phyloP scores from a whole-genome alignment of 2,113 vertebrate genomes.

The Sminthopsis crassicaudata region DNA sequence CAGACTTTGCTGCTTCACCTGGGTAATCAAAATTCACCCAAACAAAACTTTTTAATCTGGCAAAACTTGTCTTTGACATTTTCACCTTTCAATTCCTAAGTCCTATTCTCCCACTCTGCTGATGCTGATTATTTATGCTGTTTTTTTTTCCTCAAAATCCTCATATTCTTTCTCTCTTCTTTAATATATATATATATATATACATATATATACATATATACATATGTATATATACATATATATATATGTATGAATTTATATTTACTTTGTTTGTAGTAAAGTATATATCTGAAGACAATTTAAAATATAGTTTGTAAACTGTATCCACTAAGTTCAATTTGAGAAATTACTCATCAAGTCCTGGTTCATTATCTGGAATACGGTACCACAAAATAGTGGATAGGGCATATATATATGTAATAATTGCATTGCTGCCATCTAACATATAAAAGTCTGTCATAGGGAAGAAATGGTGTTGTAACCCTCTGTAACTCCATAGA shows the following conservation, averaged over 20 bases:
- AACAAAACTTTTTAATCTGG: background rate
- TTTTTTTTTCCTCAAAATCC: background rate
- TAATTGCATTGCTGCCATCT: background rate
- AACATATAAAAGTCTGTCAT: background rate
- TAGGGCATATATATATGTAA: background rate
- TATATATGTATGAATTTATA: too few species aligned
- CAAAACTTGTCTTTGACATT: background rate
- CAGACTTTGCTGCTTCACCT: background rate
- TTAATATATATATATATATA: background rate
- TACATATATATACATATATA: too few species aligned
- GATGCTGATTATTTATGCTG: background rate
- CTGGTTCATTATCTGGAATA: background rate
- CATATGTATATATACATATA: too few species aligned
- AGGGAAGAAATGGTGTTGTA: background rate
- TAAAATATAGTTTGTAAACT: background rate
- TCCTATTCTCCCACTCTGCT: background rate
- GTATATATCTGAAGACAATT: background rate
- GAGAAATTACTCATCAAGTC: background rate
- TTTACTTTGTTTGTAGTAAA: background rate
- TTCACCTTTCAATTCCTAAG: background rate
- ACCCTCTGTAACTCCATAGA: background rate
- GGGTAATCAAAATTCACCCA: background rate
- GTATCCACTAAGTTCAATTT: background rate
- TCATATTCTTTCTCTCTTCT: background rate
- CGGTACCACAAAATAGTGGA: background rate